Evolutionary conservation across 2,797 vertebrate genomes (phyloP), one percentile per base, ranked within the genome.

Genomic region (Mionectes olivaceus): DNA sequence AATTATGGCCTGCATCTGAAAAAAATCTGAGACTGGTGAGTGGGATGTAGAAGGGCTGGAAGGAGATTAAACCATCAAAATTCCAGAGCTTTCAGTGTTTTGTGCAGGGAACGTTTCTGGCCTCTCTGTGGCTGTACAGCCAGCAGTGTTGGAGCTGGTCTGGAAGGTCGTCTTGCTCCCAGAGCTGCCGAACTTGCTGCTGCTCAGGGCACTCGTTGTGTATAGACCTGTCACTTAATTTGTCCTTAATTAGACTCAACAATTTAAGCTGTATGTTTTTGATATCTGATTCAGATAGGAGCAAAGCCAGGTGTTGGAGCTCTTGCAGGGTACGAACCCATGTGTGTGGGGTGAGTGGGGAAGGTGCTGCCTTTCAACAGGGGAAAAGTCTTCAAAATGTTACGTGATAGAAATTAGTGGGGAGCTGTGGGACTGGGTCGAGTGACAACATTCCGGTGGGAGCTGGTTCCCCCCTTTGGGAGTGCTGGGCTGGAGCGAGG

Each of bases 11-110:
- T 50, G 18, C 63, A 37, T 86, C 80, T 93, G 67, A 81, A 85
- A 91, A 73, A 84, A 78, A 53, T 82, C 44, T 47, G 47, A 13
- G 56, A 9, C 86, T 93, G 75, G 13, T 63, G 75, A 83, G 93
- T 83, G 81, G 94, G 94, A 90, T 80, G 79, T 91, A 52, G 88
- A 85, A 80, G 49, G 64, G 33, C 87, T 65, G 67, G 73, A 82
- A 19, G 35, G 73, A 89, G 81, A 75, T 81, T 70, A 93, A 95
- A 93, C 71, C 61, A n/a, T 79, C 74, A 43, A 10, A 94, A 91
- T 95, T 92, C 75, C 82, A 65, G 60, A 68, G 68, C 68, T 78
- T 73, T 90, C 27, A 24, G 23, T 9, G 6, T 68, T 93, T 55
- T 64, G 18, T 49, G 33, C 17, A 13, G 52, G 56, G 89, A 93